Conservation (phyloP, 1,140 invertebrate genomes). For the Monomorium pharaonis region DNA sequence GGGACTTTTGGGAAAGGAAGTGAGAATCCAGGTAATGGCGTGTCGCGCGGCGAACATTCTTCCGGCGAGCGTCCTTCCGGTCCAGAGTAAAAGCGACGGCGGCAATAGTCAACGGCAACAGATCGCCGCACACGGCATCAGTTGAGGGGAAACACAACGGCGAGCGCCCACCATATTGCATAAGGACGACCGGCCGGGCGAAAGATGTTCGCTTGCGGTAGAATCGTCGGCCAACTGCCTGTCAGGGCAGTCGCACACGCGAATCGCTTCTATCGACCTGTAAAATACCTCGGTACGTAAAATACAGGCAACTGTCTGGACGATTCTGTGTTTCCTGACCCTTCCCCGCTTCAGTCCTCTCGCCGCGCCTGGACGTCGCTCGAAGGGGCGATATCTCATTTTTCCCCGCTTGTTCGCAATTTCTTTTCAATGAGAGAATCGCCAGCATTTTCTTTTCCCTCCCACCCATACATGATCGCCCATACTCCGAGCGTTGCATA, state of each 20-base stretch:
- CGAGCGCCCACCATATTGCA: slow-evolving; percentile 75
- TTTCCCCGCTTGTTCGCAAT: slow-evolving; percentile 12
- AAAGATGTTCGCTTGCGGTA: slow-evolving; percentile 68
- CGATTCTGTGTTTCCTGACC: too few relatives aligned
- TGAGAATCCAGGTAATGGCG: slow-evolving; percentile 69
- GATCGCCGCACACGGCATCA: slow-evolving; percentile 26
- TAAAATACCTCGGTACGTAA: slow-evolving; percentile 62
- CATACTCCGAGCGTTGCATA: not conserved
- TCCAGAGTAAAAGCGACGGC: slow-evolving; percentile 40
- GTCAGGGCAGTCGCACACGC: slow-evolving; percentile 45
- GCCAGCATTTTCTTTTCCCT: not conserved
- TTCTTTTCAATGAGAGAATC: not conserved
- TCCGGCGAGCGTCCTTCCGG: slow-evolving; percentile 38
- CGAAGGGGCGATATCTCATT: not conserved
- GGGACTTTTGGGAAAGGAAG: not conserved
- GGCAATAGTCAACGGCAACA: slow-evolving; percentile 49
- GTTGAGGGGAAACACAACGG: slow-evolving; percentile 59
- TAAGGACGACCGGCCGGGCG: slow-evolving; percentile 67
- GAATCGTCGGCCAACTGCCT: slow-evolving; percentile 60
- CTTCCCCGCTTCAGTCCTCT: too few relatives aligned
- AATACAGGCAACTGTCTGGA: not conserved
- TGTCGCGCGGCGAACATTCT: slow-evolving; percentile 40
- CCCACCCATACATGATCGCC: not conserved
- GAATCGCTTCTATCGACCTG: slow-evolving; percentile 52
- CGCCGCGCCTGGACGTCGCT: too few relatives aligned